Evolutionary conservation across 2,113 vertebrate species (phyloP), one percentile per base, ranked within the genome.

Genomic region (Ascaphus truei): DNA sequence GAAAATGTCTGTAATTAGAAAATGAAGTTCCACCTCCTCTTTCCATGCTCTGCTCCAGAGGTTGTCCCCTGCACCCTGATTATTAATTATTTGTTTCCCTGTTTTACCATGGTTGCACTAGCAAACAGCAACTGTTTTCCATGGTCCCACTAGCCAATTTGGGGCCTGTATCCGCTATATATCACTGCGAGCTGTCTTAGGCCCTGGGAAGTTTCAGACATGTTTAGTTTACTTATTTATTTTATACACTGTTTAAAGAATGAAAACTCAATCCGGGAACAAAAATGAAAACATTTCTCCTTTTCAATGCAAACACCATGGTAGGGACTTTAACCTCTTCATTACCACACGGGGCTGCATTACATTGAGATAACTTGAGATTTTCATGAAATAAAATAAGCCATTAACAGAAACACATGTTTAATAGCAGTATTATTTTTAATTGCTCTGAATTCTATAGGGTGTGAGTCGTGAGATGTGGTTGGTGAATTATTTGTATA

Each of bases 171-270:
- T 51, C 56, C 47, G 25, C 34, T 59, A 61, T 71, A 71, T 61
- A 71, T 71, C 47, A 61, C 45, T 18, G 9, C 25, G 5, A 34
- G 6, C 34, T 53, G 67, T 71, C 67, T 71, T 16, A 31, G 23
- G 57, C 16, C 47, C 56, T 71, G 67, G 57, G 57, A 71, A 68
- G 41, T 16, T n/a, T 27, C 33, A 51, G 67, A 71, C 33, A 51
- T 61, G 56, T 69, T 69, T 69, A 69, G 56, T 69, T 69, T 69
- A 69, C 66, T 69, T 69, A 69, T 69, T 69, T 69, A 60, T 69
- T 69, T 69, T 26, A 60, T 60, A 60, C 45, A 52, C 20, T 59
- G 41, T 47, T 29, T 29, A 37, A 69, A 41, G 33, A 60, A 60
- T 15, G 23, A 61, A 61, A 61, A 60, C 25, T 30, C 10, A 39